phyloP scores from a whole-genome alignment of 2,888 invertebrate species.

The Candidula unifasciata region DNA sequence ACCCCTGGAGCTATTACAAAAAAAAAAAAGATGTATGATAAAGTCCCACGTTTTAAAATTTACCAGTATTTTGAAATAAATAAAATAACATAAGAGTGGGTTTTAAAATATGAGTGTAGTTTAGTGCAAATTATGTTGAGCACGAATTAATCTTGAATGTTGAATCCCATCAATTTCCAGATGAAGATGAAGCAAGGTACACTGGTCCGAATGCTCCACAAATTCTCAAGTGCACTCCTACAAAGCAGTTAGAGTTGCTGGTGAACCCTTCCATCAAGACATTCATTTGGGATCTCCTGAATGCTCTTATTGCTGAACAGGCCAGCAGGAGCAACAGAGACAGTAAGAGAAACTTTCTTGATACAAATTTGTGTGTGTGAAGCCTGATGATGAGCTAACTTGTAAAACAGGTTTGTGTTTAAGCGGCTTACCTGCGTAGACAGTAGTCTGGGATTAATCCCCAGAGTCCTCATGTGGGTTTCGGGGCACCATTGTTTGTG shows the following conservation, averaged over 20 bases:
- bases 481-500: too few relatives aligned
- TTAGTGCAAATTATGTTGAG: too few relatives aligned
- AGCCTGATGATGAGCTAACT: too few relatives aligned
- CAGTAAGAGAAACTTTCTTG: slow-evolving; percentile 57
- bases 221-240: slow-evolving; percentile 79
- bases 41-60: too few relatives aligned
- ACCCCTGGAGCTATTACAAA: too few relatives aligned
- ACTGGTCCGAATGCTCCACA: slow-evolving; percentile 81
- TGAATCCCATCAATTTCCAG: slow-evolving; percentile 65
- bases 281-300: slow-evolving; percentile 83
- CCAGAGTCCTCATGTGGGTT: too few relatives aligned
- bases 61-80: too few relatives aligned
- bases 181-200: slow-evolving; percentile 82
- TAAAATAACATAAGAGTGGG: not conserved
- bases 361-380: too few relatives aligned
- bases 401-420: too few relatives aligned
- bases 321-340: slow-evolving; percentile 67
- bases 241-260: slow-evolving; percentile 66
- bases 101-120: not conserved
- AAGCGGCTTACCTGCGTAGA: too few relatives aligned
- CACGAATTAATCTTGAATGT: not conserved
- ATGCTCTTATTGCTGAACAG: slow-evolving; percentile 82
- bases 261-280: slow-evolving; percentile 72
- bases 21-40: too few relatives aligned
- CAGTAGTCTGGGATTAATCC: too few relatives aligned